Percentiles rank a stretch among this genome's conserved stretches.
Conservation (phyloP, 1,140 invertebrate genomes). For the Oedothorax gibbosus region DNA sequence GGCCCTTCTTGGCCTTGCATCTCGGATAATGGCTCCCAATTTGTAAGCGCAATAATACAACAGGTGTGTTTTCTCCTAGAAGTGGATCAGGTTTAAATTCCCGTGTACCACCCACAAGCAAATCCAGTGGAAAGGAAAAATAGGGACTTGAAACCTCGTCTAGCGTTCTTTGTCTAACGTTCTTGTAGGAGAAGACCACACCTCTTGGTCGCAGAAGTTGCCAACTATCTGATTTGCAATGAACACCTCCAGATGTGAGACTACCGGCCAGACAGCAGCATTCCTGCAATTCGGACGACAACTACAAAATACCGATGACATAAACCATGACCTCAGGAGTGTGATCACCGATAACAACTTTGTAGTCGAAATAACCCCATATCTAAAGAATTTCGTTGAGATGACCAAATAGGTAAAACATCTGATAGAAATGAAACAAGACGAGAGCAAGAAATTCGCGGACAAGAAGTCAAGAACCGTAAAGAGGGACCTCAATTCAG, state of each 20-base stretch:
- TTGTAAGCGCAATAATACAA: slow-evolving; percentile 19
- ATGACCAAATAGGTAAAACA: not conserved
- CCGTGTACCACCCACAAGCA: slow-evolving; percentile 28
- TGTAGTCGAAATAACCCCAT: not conserved
- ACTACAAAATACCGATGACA: not conserved
- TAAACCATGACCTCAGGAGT: not conserved
- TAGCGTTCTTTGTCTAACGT: too few species aligned
- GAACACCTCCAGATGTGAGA: slow-evolving; percentile 18
- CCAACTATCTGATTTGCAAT: slow-evolving; percentile 10
- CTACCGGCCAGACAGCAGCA: too few species aligned
- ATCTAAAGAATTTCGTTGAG: too few species aligned
- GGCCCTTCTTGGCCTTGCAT: slow-evolving; percentile 4
- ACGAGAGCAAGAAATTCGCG: not conserved
- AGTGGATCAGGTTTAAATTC: slow-evolving; percentile 4
- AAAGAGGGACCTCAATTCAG: too few species aligned
- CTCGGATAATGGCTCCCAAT: slow-evolving; percentile 38
- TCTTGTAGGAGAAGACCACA: slow-evolving; percentile 1
- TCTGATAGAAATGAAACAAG: not conserved
- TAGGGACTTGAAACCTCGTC: slow-evolving; percentile 17
- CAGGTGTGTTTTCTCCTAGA: not conserved
- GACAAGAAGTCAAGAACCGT: not conserved
- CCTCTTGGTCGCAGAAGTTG: slow-evolving; percentile 19
- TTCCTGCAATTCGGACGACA: not conserved
- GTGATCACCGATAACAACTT: not conserved
- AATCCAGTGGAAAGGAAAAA: slow-evolving; percentile 47